Evolutionary conservation across 2,888 invertebrate genomes (phyloP).

Genomic region (Craniophora ligustri): DNA sequence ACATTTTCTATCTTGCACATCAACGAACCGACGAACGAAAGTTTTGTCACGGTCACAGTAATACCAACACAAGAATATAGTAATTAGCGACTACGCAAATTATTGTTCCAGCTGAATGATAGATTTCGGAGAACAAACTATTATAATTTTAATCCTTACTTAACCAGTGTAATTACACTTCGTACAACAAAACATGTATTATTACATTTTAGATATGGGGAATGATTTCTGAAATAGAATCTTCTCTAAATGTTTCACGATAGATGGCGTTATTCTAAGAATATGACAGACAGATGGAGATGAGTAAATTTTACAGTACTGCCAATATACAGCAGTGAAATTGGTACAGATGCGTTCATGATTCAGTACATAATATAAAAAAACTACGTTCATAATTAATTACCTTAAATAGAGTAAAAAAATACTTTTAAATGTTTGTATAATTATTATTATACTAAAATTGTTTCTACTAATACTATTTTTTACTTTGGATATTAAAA

Average conservation of each 20-base stretch:
- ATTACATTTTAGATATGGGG: accelerated
- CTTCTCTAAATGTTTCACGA: constrained; percentile 13
- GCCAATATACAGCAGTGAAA: constrained; percentile 35
- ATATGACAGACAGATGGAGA: too few species aligned
- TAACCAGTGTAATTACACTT: background rate
- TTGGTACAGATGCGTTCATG: constrained; percentile 41
- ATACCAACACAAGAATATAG: constrained; percentile 64
- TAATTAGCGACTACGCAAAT: constrained; percentile 39
- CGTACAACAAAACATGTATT: background rate
- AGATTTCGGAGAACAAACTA: too few species aligned
- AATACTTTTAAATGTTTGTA: too few species aligned
- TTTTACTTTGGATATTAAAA: too few species aligned
- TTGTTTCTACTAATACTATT: too few species aligned
- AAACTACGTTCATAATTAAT: constrained; percentile 13
- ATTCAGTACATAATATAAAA: background rate
- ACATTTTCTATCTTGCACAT: constrained; percentile 71
- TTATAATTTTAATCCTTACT: too few species aligned
- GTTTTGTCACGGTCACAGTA: constrained; percentile 74
- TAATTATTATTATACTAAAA: background rate
- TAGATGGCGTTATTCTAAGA: constrained; percentile 54
- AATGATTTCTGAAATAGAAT: background rate
- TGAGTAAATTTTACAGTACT: constrained; percentile 1
- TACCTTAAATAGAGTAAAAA: background rate
- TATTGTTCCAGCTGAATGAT: background rate
- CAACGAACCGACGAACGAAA: constrained; percentile 74